Conservation (phyloP, 2,888 invertebrate genomes). For the Lithosia quadra region DNA sequence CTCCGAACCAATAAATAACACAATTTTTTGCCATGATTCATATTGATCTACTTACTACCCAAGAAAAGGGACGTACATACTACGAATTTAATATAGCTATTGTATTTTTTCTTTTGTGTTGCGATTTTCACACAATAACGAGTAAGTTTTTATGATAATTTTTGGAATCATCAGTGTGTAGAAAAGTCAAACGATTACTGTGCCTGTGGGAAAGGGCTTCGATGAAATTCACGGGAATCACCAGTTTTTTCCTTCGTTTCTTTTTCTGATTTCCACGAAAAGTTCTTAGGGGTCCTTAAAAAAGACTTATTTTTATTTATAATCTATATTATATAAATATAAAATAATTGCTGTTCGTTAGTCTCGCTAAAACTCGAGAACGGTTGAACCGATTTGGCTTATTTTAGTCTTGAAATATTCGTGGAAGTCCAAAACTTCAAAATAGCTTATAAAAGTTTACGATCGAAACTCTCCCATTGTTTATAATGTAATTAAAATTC, state of each 20-base stretch:
- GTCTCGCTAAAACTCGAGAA: too few relatives aligned
- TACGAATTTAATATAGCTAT: not conserved
- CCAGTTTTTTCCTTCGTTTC: too few relatives aligned
- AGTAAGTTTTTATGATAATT: not conserved
- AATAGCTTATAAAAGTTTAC: not conserved
- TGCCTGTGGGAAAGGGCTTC: too few relatives aligned
- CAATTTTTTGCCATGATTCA: not conserved
- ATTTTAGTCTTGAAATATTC: too few relatives aligned
- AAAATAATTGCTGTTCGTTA: too few relatives aligned
- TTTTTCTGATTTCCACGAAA: too few relatives aligned
- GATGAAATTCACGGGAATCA: too few relatives aligned
- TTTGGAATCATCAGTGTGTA: too few relatives aligned
- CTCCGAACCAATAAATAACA: not conserved
- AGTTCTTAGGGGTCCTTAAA: not conserved
- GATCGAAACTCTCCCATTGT: not conserved
- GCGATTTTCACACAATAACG: not conserved
- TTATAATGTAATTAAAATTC: conserved; percentile 6
- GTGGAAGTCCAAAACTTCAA: too few relatives aligned
- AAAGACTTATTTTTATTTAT: not conserved
- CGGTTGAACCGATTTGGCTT: too few relatives aligned
- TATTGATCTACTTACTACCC: conserved; percentile 1
- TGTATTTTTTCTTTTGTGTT: not conserved
- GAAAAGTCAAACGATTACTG: too few relatives aligned
- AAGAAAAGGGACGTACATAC: not conserved
- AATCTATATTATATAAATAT: not conserved